Percentiles rank a stretch among this genome's conserved stretches.
phyloP scores from a whole-genome alignment of 1,140 invertebrate species.

The Scaptodrosophila lebanonensis region DNA sequence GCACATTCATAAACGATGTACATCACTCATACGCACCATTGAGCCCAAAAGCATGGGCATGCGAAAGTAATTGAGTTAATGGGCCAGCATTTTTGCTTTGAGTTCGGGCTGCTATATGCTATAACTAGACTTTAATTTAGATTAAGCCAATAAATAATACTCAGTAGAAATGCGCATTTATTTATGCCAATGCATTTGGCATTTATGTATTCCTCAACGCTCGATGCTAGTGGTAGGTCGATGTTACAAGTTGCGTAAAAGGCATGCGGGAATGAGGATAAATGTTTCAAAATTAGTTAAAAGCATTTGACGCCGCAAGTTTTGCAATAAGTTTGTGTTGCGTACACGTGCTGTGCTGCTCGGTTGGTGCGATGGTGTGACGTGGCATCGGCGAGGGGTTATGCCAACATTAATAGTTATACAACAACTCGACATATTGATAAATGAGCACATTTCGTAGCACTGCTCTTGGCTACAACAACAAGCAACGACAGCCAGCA shows the following conservation, averaged over 20 bases:
- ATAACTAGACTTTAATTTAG: too few species aligned
- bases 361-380: neutral
- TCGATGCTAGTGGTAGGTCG: constrained; percentile 42
- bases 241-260: constrained; percentile 12
- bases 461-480: constrained; percentile 24
- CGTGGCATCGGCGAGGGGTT: neutral
- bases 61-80: too few species aligned
- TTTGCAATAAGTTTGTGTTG: constrained; percentile 33
- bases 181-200: constrained; percentile 66
- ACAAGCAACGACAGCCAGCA: neutral
- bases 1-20: constrained; percentile 2
- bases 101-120: too few species aligned
- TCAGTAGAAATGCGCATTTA: constrained; percentile 19
- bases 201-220: constrained; percentile 53
- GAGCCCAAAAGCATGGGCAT: neutral
- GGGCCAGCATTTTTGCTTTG: too few species aligned
- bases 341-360: constrained; percentile 26
- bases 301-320: constrained; percentile 65
- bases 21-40: constrained; percentile 38
- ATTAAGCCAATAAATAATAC: too few species aligned
- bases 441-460: constrained; percentile 66
- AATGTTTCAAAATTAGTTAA: constrained; percentile 70
- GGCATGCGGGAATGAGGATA: constrained; percentile 57
- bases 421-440: constrained; percentile 74
- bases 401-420: constrained; percentile 66